Conservation (phyloP, 1,140 invertebrate genomes). For the Procambarus virginalis region DNA sequence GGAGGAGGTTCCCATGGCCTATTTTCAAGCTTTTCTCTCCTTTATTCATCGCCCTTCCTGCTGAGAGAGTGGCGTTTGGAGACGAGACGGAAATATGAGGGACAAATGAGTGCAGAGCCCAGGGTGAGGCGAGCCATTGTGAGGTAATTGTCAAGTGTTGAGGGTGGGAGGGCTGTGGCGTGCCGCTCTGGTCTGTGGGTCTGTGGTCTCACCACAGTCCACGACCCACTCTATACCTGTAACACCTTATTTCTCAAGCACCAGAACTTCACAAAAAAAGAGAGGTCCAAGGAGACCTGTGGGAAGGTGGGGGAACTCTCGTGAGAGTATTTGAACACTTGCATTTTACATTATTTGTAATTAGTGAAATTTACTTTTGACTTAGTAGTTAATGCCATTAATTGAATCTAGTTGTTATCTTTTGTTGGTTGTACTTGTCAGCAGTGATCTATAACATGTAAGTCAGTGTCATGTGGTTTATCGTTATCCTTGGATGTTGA, state of each 20-base stretch:
- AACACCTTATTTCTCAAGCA: not conserved
- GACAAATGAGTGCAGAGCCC: slow-evolving; percentile 6
- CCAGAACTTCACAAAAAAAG: not conserved
- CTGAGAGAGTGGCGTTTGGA: not conserved
- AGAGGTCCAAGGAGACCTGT: not conserved
- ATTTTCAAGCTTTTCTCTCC: not conserved
- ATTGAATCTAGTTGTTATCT: too few relatives aligned
- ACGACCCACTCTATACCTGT: not conserved
- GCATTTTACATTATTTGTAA: too few relatives aligned
- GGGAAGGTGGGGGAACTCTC: not conserved
- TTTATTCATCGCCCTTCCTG: not conserved
- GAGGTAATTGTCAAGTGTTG: not conserved
- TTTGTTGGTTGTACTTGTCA: too few relatives aligned
- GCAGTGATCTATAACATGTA: too few relatives aligned
- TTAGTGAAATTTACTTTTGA: too few relatives aligned
- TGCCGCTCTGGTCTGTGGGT: not conserved
- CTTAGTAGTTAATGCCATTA: too few relatives aligned
- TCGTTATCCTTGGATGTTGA: too few relatives aligned
- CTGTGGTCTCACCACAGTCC: not conserved
- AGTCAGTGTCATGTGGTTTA: too few relatives aligned
- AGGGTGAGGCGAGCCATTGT: slow-evolving; percentile 7
- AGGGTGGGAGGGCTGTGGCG: not conserved
- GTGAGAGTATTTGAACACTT: too few relatives aligned
- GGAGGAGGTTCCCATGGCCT: slow-evolving; percentile 2
- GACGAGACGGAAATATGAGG: not conserved